Conservation (phyloP, 1,140 invertebrate species). For the Antheraea pernyi region DNA sequence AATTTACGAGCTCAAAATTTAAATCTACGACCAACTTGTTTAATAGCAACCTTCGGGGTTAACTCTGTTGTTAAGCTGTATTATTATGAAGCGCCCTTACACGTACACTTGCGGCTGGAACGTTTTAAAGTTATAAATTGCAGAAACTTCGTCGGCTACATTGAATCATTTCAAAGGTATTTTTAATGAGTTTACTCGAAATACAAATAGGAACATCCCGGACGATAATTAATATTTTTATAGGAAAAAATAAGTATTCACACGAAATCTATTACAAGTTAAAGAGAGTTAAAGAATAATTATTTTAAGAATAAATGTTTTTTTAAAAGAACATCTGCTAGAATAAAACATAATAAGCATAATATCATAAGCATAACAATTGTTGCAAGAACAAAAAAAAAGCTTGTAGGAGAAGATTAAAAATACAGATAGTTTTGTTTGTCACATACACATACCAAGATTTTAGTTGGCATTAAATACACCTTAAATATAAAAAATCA, state of each 20-base stretch:
- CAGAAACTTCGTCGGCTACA: constrained; percentile 10
- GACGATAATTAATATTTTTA: neutral
- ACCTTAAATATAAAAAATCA: too few relatives aligned
- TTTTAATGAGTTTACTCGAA: neutral
- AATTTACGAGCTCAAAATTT: constrained; percentile 79
- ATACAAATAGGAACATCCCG: neutral
- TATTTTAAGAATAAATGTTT: too few relatives aligned
- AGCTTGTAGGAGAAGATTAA: too few relatives aligned
- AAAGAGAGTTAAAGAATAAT: too few relatives aligned
- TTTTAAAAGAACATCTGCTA: too few relatives aligned
- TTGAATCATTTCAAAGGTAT: constrained; percentile 10
- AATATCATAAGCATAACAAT: too few relatives aligned
- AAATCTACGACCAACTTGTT: constrained; percentile 76
- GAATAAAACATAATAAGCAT: too few relatives aligned
- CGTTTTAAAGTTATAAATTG: constrained; percentile 21
- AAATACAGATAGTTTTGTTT: too few relatives aligned
- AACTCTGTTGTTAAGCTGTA: constrained; percentile 71
- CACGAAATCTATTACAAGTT: too few relatives aligned
- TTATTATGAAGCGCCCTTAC: constrained; percentile 60
- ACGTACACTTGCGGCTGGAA: constrained; percentile 37
- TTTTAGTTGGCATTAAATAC: too few relatives aligned
- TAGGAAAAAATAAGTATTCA: neutral
- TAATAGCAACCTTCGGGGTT: constrained; percentile 68
- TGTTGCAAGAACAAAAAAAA: too few relatives aligned
- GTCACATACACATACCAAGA: too few relatives aligned